phyloP scores from a whole-genome alignment of 2,113 vertebrate genomes.

The Halichoerus grypus region DNA sequence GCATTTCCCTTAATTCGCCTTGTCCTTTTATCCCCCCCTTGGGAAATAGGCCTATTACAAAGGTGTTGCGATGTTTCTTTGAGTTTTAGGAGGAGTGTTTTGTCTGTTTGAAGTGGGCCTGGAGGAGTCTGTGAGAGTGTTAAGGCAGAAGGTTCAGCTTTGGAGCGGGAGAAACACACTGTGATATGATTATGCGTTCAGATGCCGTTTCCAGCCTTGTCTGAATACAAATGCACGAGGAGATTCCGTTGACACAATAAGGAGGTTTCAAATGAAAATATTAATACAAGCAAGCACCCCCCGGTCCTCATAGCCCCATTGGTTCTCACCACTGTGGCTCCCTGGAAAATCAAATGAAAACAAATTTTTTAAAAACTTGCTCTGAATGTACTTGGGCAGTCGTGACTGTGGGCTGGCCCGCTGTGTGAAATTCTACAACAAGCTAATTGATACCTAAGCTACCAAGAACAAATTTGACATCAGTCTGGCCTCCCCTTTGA shows the following conservation, averaged over 20 bases:
- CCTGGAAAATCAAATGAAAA: not conserved
- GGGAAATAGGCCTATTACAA: constrained; percentile 75
- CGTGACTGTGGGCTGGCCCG: not conserved
- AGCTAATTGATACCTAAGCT: not conserved
- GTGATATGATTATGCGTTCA: constrained; percentile 63
- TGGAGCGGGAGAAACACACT: constrained; percentile 55
- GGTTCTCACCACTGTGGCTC: constrained; percentile 19
- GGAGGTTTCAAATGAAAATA: not conserved
- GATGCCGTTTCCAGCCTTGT: constrained; percentile 18
- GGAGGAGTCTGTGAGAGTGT: constrained; percentile 65
- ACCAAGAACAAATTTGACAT: not conserved
- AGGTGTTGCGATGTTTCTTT: constrained; percentile 80
- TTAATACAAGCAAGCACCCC: not conserved
- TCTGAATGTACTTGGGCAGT: not conserved
- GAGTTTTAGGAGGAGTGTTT: constrained; percentile 76
- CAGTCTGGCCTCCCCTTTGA: not conserved
- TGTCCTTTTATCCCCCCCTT: constrained; percentile 61
- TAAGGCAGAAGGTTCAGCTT: constrained; percentile 66
- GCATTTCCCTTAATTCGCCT: constrained; percentile 80
- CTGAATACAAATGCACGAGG: constrained; percentile 59
- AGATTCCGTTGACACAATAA: not conserved
- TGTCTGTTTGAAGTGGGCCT: constrained; percentile 78
- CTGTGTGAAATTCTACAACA: not conserved
- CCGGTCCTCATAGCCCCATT: not conserved
- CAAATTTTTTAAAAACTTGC: not conserved